Conservation (phyloP, 2,888 invertebrate genomes). For the Erynnis tages region DNA sequence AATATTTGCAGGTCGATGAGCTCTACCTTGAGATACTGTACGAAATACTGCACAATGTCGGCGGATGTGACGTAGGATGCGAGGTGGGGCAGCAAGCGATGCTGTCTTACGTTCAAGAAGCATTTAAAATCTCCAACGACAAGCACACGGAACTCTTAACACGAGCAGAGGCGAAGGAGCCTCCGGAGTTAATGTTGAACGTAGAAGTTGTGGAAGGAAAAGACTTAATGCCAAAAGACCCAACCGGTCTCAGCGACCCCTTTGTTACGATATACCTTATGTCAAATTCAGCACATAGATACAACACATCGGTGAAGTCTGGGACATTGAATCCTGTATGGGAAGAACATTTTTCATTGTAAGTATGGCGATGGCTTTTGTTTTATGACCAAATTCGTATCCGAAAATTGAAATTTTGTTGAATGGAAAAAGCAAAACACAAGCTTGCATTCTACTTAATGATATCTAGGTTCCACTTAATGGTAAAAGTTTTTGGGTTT, state of each 20-base stretch:
- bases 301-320: slow-evolving; percentile 95
- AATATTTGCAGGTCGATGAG: slow-evolving; percentile 88
- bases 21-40: slow-evolving; percentile 91
- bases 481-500: no score
- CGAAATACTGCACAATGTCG: slow-evolving; percentile 92
- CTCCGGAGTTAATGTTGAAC: slow-evolving; percentile 91
- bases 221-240: slow-evolving; percentile 91
- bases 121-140: slow-evolving; percentile 87
- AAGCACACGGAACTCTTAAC: slow-evolving; percentile 87
- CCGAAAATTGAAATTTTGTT: no score
- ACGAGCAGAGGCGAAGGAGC: slow-evolving; percentile 88
- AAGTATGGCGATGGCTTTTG: no score
- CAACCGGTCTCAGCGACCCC: slow-evolving; percentile 97
- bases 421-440: no score
- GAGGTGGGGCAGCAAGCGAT: slow-evolving; percentile 86
- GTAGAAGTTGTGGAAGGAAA: slow-evolving; percentile 94
- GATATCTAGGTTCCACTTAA: no score
- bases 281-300: slow-evolving; percentile 88
- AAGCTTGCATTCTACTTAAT: no score
- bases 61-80: slow-evolving; percentile 88
- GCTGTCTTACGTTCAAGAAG: slow-evolving; percentile 89
- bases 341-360: slow-evolving; percentile 99
- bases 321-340: slow-evolving; percentile 94
- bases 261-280: slow-evolving; percentile 95
- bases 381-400: no score